Evolutionary conservation across 2,888 invertebrate genomes (phyloP).

Genomic region (Lasioglossum vierecki): DNA sequence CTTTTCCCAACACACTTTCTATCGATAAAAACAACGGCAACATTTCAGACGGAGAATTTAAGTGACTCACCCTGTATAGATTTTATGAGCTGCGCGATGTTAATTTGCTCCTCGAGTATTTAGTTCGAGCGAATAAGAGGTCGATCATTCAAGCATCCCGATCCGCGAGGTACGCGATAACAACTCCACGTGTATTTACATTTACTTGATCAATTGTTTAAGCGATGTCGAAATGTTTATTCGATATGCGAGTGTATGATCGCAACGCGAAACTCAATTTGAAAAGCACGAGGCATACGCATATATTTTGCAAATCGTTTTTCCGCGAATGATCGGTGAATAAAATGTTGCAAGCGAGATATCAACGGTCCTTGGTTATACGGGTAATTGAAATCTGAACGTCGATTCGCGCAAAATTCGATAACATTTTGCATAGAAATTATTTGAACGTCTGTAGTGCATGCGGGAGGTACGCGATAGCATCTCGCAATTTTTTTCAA

Average conservation of each 20-base stretch:
- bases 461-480: not conserved
- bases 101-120: not conserved
- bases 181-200: not conserved
- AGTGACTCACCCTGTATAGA: not conserved
- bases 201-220: not conserved
- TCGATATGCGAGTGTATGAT: not conserved
- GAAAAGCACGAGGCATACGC: not conserved
- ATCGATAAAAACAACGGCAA: not conserved
- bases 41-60: not conserved
- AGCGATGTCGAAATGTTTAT: not conserved
- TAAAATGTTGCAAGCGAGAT: not conserved
- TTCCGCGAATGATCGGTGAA: not conserved
- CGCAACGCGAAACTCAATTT: not conserved
- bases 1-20: too few species aligned
- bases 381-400: not conserved
- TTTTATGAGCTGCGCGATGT: not conserved
- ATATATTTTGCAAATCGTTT: not conserved
- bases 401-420: not conserved
- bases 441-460: not conserved
- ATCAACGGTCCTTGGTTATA: not conserved
- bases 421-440: constrained; percentile 1
- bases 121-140: not conserved
- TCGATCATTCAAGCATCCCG: not conserved
- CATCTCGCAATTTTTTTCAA: not conserved
- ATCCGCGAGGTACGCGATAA: not conserved